Evolutionary conservation across 2,113 vertebrate species (phyloP), one percentile per base, ranked within the genome.

Genomic region (Vulpes ferrilata): DNA sequence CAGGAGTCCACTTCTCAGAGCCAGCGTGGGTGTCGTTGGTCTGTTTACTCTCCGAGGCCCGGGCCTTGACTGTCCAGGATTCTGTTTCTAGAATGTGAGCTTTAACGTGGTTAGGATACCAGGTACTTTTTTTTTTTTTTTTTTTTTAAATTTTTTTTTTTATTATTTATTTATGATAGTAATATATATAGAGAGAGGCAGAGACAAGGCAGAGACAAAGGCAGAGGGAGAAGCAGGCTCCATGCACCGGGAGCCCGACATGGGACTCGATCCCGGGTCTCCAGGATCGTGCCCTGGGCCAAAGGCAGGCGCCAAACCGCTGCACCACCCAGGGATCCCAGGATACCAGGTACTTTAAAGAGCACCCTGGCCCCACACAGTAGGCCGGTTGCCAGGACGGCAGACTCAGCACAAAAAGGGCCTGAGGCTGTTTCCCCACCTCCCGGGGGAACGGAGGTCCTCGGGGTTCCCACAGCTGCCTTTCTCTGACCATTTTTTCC

Each of bases 321-420:
- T n/a, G n/a, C n/a, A n/a, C n/a, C n/a, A n/a, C n/a, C n/a, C n/a
- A n/a, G n/a, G n/a, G n/a, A n/a, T n/a, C n/a, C n/a, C n/a, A 53
- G 55, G 69, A 67, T 19, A 7, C 2, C 11, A 6, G 4, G 15
- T 6, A 12, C 59, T 85, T 64, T 69, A 48, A 84, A 84, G 20
- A 82, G 35, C 60, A 27, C n/a, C 27, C 15, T 0, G 1, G 19
- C 55, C 43, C 30, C n/a, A 25, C 59, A 4, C 27, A 59, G 76
- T 48, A 55, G 51, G 19, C 76, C 15, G 59, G n/a, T 74, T 82
- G 30, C 59, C 35, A 22, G 85, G 62, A 38, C 22, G 16, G 17
- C 30, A 79, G 79, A 60, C 35, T 3, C 0, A 0, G 17, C 65
- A 17, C 78, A 2, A 5, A 62, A 84, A 30, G 0, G 25, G 35